These are phyloP conservation scores for Perccottus glenii DNA, from an alignment of 2,113 vertebrate genomes.

Conservation along the genomic window DNA sequence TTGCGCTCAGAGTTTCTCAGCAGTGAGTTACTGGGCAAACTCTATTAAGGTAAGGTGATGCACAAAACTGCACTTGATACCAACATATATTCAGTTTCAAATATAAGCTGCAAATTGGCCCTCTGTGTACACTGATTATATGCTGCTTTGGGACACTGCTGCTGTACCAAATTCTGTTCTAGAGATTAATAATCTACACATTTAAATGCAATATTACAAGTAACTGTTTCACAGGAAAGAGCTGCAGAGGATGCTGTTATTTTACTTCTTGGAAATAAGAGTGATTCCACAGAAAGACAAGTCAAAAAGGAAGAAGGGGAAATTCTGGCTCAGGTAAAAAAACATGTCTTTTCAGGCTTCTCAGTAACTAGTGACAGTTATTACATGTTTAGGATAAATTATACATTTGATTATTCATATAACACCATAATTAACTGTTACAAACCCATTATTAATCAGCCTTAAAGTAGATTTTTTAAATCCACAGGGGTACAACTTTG, in stretches of 20 bases:
- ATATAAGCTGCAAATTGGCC: no score
- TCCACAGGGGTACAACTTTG: conserved; percentile 83
- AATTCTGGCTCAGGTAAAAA: conserved; percentile 83
- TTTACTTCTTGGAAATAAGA: conserved; percentile 93
- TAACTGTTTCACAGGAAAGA: conserved; percentile 78
- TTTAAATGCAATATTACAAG: no score
- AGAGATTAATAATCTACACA: no score
- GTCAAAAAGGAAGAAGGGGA: conserved; percentile 80
- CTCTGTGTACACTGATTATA: no score
- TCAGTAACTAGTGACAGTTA: neutral
- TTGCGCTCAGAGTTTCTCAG: conserved; percentile 80
- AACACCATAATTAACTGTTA: no score
- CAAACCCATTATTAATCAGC: neutral
- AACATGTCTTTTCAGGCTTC: neutral
- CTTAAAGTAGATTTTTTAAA: conserved; percentile 3
- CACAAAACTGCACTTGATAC: neutral
- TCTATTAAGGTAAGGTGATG: conserved; percentile 83
- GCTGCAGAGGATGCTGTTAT: conserved; percentile 72
- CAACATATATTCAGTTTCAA: no score
- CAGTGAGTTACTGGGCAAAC: conserved; percentile 86
- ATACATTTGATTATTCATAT: no score
- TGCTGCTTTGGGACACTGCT: no score
- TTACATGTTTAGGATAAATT: neutral
- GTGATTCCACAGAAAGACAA: conserved; percentile 76
- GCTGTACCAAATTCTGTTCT: no score